Evolutionary conservation across 2,113 vertebrate genomes (phyloP).

Genomic region (Orientallactaga bullata): DNA sequence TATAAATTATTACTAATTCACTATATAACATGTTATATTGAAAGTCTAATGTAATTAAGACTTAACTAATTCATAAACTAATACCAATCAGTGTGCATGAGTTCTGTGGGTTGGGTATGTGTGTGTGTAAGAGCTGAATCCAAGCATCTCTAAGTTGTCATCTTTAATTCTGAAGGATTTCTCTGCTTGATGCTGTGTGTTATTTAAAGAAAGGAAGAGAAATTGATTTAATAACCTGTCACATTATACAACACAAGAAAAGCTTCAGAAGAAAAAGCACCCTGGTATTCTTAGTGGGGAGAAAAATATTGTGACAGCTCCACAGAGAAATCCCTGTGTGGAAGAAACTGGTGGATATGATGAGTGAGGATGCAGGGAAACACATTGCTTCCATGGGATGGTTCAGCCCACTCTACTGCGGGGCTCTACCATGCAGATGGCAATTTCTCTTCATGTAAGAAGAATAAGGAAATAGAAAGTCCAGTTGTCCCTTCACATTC

Average conservation of each 20-base stretch:
- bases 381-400: neutral
- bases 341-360: slow-evolving; percentile 53
- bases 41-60: neutral
- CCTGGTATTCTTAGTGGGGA: slow-evolving; percentile 73
- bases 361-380: slow-evolving; percentile 37
- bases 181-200: slow-evolving; percentile 50
- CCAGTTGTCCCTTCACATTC: neutral
- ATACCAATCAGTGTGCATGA: neutral
- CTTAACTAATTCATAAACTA: neutral
- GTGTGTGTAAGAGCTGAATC: slow-evolving; percentile 37
- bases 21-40: neutral
- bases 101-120: neutral
- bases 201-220: slow-evolving; percentile 78
- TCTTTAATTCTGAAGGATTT: slow-evolving; percentile 75
- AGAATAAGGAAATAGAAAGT: neutral
- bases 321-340: slow-evolving; percentile 41
- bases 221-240: slow-evolving; percentile 82
- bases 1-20: neutral
- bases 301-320: slow-evolving; percentile 83
- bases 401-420: neutral
- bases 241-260: slow-evolving; percentile 78
- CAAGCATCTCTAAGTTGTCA: slow-evolving; percentile 67
- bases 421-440: neutral
- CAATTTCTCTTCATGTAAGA: neutral
- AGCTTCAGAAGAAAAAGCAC: slow-evolving; percentile 66